Evolutionary conservation across 92 coral and sea anemone species (phyloP).

Genomic region (Montipora capitata): DNA sequence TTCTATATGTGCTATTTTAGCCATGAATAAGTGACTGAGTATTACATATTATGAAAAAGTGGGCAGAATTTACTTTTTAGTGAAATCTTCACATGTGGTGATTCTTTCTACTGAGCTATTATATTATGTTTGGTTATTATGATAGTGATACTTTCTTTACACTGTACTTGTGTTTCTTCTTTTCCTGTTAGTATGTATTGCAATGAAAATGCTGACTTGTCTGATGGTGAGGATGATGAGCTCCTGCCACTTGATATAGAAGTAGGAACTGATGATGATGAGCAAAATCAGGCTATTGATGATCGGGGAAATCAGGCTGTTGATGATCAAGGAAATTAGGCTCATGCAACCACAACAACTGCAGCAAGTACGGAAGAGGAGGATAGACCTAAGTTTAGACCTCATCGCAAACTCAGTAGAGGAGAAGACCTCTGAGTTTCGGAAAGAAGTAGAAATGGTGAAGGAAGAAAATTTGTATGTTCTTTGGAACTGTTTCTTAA

Average conservation of each 20-base stretch:
- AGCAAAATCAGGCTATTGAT: not conserved
- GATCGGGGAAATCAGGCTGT: not conserved
- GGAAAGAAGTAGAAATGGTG: conserved; percentile 27
- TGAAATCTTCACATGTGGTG: not conserved
- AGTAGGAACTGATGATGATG: not conserved
- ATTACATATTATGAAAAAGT: not conserved
- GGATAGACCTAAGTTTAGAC: conserved; percentile 15
- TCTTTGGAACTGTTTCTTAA: conserved; percentile 14
- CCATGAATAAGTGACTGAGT: conserved; percentile 2
- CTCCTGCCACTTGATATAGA: conserved; percentile 18
- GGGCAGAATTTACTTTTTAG: not conserved
- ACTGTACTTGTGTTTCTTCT: not conserved
- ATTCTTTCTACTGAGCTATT: not conserved
- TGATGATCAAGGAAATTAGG: too few relatives aligned
- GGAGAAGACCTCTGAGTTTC: conserved; percentile 38
- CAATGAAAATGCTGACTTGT: conserved; percentile 21
- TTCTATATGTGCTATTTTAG: conserved; percentile 2
- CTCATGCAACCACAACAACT: not conserved
- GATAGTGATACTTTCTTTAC: not conserved
- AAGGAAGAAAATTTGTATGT: not conserved
- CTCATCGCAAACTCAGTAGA: conserved; percentile 49
- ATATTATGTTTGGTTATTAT: not conserved
- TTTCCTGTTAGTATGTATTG: not conserved
- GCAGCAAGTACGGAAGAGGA: not conserved
- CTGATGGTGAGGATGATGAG: not conserved